Evolutionary conservation across 92 coral and sea anemone species (phyloP), one percentile per base, ranked within the genome.

Genomic region (Palythoa heliodiscus): DNA sequence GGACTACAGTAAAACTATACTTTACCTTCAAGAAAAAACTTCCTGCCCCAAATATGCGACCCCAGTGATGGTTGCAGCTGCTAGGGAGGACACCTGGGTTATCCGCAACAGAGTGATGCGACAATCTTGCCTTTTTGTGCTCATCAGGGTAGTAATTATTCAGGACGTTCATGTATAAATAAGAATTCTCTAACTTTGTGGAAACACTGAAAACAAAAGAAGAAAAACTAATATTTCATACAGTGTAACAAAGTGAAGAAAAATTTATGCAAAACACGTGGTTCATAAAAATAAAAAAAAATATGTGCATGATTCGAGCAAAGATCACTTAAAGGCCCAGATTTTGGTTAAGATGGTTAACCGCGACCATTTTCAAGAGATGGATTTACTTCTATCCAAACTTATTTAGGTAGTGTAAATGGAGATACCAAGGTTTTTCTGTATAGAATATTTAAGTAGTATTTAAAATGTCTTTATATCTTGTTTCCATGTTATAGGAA

Each of bases 31-130:
- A 38, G 81, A 87, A 78, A 15, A 90, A 95, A 76, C 97, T 91
- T 37, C 99, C 98, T 76, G 95, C 91, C 9, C 96, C 98, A 37
- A 97, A 64, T 60, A 95, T 91, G 73, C 99, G 91, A 54, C 97
- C 99, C 99, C 99, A 97, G 40, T 95, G 93, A 64, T 97, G 99
- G 20, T 73, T 87, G 35, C 85, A 86, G 40, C 93, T 82, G 86
- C 89, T 93, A 16, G 99, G 99, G 24, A 86, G 88, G 15, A 97
- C 69, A 12, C 90, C 85, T 9, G 96, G 91, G 77, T 85, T 82
- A 75, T 95, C 99, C 72, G 91, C 87, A 76, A 95, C 82, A 71
- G 88, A 80, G 71, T 87, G 78, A 16, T 89, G 87, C 19, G 72
- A 67, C 22, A 22, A 55, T 23, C 78, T 76, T 35, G 61, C 40